A percentile compares a stretch with the other conserved stretches of the same genome.
phyloP scores from a whole-genome alignment of 37 sponge, comb jelly and placozoan genomes.

The Spongilla lacustris region DNA sequence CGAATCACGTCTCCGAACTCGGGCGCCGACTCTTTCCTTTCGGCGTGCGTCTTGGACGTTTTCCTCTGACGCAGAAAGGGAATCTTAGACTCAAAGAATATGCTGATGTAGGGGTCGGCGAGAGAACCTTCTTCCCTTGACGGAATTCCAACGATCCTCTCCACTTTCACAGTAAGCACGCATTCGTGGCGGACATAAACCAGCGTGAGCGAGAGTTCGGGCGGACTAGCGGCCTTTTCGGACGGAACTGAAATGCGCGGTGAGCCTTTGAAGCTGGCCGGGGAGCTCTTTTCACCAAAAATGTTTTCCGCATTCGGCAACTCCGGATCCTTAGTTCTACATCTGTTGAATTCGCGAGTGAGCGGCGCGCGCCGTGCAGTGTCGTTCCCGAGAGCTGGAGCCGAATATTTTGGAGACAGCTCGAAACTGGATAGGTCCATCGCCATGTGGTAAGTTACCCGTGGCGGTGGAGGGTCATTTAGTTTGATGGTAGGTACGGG shows the following conservation, averaged over 20 bases:
- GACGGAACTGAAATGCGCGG: not conserved
- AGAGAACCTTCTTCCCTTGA: slow-evolving; percentile 42
- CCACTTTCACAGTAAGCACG: slow-evolving; percentile 29
- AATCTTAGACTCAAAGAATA: slow-evolving; percentile 42
- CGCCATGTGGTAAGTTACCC: not conserved
- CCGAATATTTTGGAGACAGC: slow-evolving; percentile 14
- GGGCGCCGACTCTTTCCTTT: not conserved
- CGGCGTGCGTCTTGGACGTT: slow-evolving; percentile 37
- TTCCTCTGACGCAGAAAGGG: slow-evolving; percentile 41
- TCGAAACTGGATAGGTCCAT: not conserved
- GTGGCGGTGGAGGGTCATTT: slow-evolving; percentile 15
- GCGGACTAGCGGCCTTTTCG: not conserved
- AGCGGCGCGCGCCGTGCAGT: not conserved
- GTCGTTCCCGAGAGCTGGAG: not conserved
- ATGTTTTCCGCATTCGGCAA: too few relatives aligned
- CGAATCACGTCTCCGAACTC: slow-evolving; percentile 44
- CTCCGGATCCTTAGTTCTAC: not conserved
- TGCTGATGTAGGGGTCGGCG: slow-evolving; percentile 56
- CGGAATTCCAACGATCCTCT: slow-evolving; percentile 39
- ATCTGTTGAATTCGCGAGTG: not conserved
- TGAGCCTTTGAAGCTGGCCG: not conserved
- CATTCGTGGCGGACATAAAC: slow-evolving; percentile 7
- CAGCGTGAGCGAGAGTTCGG: slow-evolving; percentile 42
- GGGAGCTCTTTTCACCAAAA: not conserved
- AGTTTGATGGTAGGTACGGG: slow-evolving; percentile 25